phyloP scores from a whole-genome alignment of 2,888 invertebrate species.

The Aporophyla lueneburgensis region DNA sequence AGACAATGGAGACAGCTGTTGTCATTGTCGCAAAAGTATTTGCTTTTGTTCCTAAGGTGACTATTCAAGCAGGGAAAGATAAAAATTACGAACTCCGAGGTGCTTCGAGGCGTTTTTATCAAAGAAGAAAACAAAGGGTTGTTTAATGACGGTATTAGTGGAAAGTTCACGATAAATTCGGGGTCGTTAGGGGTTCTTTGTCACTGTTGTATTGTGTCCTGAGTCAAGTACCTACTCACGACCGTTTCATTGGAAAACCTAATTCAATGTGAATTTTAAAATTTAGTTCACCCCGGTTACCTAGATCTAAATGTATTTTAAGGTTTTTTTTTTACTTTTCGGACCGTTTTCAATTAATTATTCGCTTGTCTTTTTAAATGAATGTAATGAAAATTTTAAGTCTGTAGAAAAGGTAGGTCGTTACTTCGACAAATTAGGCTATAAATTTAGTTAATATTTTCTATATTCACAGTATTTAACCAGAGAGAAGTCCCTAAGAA shows the following conservation, averaged over 20 bases:
- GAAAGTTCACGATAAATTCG: slow-evolving; percentile 89
- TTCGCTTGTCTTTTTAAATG: slow-evolving; percentile 54
- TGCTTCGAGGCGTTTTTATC: slow-evolving; percentile 87
- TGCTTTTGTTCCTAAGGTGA: slow-evolving; percentile 82
- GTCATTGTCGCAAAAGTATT: slow-evolving; percentile 79
- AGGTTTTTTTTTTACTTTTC: slow-evolving; percentile 12
- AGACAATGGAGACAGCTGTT: slow-evolving; percentile 75
- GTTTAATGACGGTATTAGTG: slow-evolving; percentile 90
- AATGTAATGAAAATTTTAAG: slow-evolving; percentile 50
- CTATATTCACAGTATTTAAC: slow-evolving; percentile 45
- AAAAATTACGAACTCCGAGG: slow-evolving; percentile 88
- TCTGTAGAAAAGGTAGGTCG: slow-evolving; percentile 42
- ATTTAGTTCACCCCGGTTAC: slow-evolving; percentile 48
- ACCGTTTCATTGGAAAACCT: slow-evolving; percentile 77
- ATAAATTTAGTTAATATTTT: slow-evolving; percentile 54
- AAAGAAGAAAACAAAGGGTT: slow-evolving; percentile 89
- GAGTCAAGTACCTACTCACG: slow-evolving; percentile 76
- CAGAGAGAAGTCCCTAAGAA: background rate
- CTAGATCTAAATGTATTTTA: slow-evolving; percentile 30
- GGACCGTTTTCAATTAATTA: slow-evolving; percentile 37
- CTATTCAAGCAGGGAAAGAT: slow-evolving; percentile 85
- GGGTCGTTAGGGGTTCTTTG: slow-evolving; percentile 88
- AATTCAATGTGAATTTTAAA: slow-evolving; percentile 73
- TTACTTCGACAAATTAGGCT: slow-evolving; percentile 50
- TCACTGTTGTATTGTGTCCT: slow-evolving; percentile 85